Evolutionary conservation across 2,797 vertebrate species (phyloP), one percentile per base, ranked within the genome.

Genomic region (Atherinosoma microstoma): DNA sequence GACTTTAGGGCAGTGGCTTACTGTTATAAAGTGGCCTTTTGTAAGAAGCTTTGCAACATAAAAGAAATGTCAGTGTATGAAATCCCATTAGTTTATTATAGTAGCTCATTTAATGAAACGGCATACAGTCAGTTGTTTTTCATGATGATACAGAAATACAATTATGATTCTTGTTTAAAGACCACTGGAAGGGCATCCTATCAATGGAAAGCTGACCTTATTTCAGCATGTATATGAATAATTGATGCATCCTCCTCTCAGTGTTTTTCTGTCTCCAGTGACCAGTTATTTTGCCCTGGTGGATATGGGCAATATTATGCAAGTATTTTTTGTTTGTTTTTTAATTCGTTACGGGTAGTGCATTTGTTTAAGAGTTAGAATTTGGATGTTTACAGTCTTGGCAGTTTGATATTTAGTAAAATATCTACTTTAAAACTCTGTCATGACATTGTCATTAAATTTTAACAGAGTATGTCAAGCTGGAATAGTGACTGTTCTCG

Each of bases 201-300:
- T 47, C 34, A 68, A 54, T 58, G 36, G 51, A 56, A 49, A 61
- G 67, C 69, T 73, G 77, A 68, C 65, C 62, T 27, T 58, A 70
- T 87, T 82, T 83, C 69, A 83, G 40, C 29, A 27, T 70, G 70
- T 72, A 12, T 77, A 77, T 92, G 70, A 90, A 88, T 91, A 88
- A 89, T 90, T 82, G 20, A 90, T 88, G 73, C 12, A 20, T 69
- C 69, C 45, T 83, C 36, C 61, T 69, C 18, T 76, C 58, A 49
- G 68, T 68, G 59, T 73, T 79, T 82, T 77, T 72, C 20, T 76
- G 32, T 80, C 62, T 78, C 67, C 47, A 49, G 47, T 78, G 61
- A 85, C 73, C 80, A 75, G 58, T 73, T 85, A 36, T 82, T 73
- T 64, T n/a, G 7, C 70, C 47, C 11, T 20, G 38, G 29, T 79